These are phyloP conservation scores for Uloborus diversus DNA, from an alignment of 1,140 invertebrate species.

Conservation along the genomic window DNA sequence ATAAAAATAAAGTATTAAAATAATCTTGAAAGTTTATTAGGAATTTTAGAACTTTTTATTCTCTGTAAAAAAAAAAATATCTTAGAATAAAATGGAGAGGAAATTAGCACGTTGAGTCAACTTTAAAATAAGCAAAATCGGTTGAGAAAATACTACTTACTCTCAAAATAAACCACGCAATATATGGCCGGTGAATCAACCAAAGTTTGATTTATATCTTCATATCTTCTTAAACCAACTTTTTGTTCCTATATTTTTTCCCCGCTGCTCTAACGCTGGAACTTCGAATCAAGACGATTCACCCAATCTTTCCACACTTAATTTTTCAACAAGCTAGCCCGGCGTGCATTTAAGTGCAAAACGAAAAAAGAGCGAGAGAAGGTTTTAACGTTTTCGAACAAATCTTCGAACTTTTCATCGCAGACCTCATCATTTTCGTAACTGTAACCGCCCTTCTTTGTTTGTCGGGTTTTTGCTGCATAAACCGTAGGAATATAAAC, in stretches of 20 bases:
- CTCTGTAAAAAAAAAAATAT: too few species aligned
- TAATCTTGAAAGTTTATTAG: too few species aligned
- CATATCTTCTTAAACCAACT: constrained; percentile 23
- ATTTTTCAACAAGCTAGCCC: constrained; percentile 47
- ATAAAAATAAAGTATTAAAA: too few species aligned
- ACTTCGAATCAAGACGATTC: constrained; percentile 28
- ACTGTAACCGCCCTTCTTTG: constrained; percentile 24
- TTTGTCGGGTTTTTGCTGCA: constrained; percentile 29
- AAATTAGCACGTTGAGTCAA: too few species aligned
- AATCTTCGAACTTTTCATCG: constrained; percentile 47
- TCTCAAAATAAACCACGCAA: not conserved
- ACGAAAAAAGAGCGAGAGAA: not conserved
- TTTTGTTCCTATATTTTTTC: not conserved
- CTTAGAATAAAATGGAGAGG: too few species aligned
- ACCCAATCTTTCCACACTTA: constrained; percentile 30
- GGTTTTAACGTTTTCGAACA: constrained; percentile 49
- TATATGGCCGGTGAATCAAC: not conserved
- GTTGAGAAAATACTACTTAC: too few species aligned
- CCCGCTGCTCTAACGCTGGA: not conserved
- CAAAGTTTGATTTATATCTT: constrained; percentile 19
- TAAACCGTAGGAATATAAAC: constrained; percentile 39
- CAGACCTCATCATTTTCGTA: constrained; percentile 32
- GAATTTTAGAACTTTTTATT: too few species aligned
- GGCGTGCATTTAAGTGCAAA: constrained; percentile 19
- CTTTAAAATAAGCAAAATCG: too few species aligned